phyloP scores from a whole-genome alignment of 2,797 vertebrate species.

The Pristis pectinata region DNA sequence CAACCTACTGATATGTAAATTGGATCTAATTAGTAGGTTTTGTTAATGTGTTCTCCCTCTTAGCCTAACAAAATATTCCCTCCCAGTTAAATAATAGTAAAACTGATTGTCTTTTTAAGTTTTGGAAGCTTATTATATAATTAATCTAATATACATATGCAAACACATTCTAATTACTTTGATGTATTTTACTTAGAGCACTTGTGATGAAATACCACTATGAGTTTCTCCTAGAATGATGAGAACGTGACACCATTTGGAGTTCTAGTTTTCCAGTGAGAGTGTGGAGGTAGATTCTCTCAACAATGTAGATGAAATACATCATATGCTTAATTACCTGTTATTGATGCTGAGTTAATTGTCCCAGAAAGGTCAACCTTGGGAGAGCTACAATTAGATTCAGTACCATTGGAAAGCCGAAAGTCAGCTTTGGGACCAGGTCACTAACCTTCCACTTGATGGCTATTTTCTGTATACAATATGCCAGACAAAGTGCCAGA shows the following conservation, averaged over 20 bases:
- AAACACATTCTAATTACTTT: slow-evolving; percentile 26
- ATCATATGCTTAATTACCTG: background rate
- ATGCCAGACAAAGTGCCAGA: no score
- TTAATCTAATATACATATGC: slow-evolving; percentile 27
- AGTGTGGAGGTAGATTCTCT: background rate
- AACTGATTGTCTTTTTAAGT: slow-evolving; percentile 16
- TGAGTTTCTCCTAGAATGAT: background rate
- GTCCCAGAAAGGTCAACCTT: background rate
- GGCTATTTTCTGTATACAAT: no score
- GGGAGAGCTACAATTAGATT: background rate
- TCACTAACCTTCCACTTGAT: no score
- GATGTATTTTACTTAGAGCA: slow-evolving; percentile 17
- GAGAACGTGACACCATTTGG: slow-evolving; percentile 15
- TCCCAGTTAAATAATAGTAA: slow-evolving; percentile 34
- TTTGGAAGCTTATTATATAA: slow-evolving; percentile 22
- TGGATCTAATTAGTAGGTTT: slow-evolving; percentile 33
- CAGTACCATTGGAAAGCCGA: background rate
- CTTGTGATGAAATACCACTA: background rate
- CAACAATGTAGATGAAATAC: background rate
- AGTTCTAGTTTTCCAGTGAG: background rate
- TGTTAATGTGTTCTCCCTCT: slow-evolving; percentile 35
- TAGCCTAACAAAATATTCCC: slow-evolving; percentile 25
- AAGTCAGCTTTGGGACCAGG: background rate
- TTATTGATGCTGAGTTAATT: background rate
- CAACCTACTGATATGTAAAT: slow-evolving; percentile 36